Evolutionary conservation across 2,888 invertebrate species (phyloP), one percentile per base, ranked within the genome.

Genomic region (Holacanthella duospinosa): DNA sequence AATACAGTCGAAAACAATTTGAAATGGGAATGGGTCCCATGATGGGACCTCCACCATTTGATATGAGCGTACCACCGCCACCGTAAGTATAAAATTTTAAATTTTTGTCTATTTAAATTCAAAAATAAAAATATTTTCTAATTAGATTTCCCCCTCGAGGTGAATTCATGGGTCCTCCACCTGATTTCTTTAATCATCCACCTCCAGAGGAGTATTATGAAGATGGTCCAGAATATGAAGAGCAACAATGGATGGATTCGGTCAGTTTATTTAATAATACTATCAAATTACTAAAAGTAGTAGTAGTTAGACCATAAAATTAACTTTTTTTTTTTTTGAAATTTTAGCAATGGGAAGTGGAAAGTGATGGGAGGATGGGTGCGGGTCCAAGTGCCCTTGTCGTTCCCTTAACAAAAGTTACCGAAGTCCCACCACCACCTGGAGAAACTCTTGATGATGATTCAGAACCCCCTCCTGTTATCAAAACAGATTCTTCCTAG

Each of bases 1-100:
- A 91, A 77, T 92, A 91, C 77, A 88, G 88, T 54, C 79, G 86
- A 29, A 84, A 84, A 74, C 66, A 67, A 9, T 71, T 72, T 58
- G 72, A 72, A 43, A 71, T 70, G 69, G 64, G 62, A 3, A 55
- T 55, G 25, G 57, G 56, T 24, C 65, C 65, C n/a, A 64, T 60
- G 43, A 62, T 64, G 27, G 84, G 84, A 64, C 81, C 82, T 9
- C 83, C 80, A 60, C 83, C 82, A 70, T 83, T 83, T 55, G 85
- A 84, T 70, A 79, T 83, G 82, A 83, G 82, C 59, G 83, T 75
- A 54, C 74, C 74, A 57, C 74, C 74, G 0, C 74, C 74, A 36
- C 60, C 66, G 68, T 71, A 68, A 64, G 70, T 59, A 57, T 25
- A n/a, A 21, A 27, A 4, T 59, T 60, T 36, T 3, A 26, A 6